Evolutionary conservation across 1,140 invertebrate species (phyloP).

Genomic region (Agrypnia vestita): DNA sequence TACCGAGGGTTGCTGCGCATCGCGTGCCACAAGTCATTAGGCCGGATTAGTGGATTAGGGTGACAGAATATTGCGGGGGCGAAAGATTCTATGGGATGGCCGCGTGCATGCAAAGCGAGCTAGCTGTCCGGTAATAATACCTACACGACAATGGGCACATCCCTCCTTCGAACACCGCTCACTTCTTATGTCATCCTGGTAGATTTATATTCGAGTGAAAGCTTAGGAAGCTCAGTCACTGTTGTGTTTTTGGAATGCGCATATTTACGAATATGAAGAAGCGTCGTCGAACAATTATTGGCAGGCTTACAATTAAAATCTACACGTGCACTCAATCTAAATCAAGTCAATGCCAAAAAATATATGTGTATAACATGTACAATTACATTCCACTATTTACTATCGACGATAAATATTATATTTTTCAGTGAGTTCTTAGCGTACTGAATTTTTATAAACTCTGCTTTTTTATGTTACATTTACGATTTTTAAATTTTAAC

Average conservation of each 20-base stretch:
- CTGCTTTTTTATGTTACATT: no score
- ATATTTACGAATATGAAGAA: neutral
- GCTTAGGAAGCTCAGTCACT: neutral
- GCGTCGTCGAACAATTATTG: neutral
- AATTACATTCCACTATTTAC: no score
- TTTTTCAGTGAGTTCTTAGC: no score
- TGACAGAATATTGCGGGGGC: slow-evolving; percentile 33
- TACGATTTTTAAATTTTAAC: no score
- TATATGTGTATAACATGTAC: no score
- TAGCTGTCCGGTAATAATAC: neutral
- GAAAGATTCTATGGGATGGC: neutral
- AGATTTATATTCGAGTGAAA: neutral
- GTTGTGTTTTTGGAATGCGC: neutral
- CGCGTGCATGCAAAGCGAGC: slow-evolving; percentile 12
- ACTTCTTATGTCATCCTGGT: neutral
- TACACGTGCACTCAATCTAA: no score
- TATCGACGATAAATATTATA: no score
- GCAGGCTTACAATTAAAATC: no score
- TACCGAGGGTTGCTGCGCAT: slow-evolving; percentile 21
- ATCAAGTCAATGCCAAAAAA: no score
- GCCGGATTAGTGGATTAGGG: slow-evolving; percentile 59
- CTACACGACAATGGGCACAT: neutral
- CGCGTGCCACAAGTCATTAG: slow-evolving; percentile 61
- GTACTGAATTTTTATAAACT: no score
- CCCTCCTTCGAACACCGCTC: neutral